Evolutionary conservation across 1,140 invertebrate genomes (phyloP), one percentile per base, ranked within the genome.

Genomic region (Atta texana): DNA sequence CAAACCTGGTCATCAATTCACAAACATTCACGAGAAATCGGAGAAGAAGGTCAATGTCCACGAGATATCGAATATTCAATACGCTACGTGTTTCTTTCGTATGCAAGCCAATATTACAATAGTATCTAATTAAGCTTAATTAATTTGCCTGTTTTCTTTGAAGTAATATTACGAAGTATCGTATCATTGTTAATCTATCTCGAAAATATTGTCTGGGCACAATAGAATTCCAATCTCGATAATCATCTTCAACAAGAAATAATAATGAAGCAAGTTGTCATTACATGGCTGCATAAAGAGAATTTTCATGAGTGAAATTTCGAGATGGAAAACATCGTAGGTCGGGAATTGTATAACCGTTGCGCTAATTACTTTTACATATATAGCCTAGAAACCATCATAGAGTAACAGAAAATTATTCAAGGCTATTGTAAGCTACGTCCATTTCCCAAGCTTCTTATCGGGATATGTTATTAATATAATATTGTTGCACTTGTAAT

Each of bases 341-440:
- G n/a, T n/a, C 39, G 16, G 39, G 34, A 77, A 63, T 57, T 64
- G 24, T 16, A 63, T n/a, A 77, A 77, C 57, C 57, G 16, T 12
- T 49, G 39, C 10, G 57, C 75, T 77, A 77, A 77, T 77, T 77
- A 64, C 16, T 77, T 64, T 49, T 77, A n/a, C n/a, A 64, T 77
- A 77, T 77, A 64, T 77, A 64, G 18, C 39, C 75, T 77, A 64
- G 57, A 77, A 77, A 77, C 39, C 74, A 3, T 28, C n/a, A 28
- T n/a, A 6, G 12, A 39, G 31, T 57, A 61, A 77, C 24, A 34
- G 74, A 57, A 28, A 24, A 31, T 64, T 77, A 77, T 77, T 44
- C 57, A 31, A 77, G 21, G 2, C 57, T 21, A 63, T 63, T 77
- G 59, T 77, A 51, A 14, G 28, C 2, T 49, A 77, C 16, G 24